Base-by-base conservation (phyloP, 53 echinoderm and acorn worm genomes). In the Holothuria scabra region DNA sequence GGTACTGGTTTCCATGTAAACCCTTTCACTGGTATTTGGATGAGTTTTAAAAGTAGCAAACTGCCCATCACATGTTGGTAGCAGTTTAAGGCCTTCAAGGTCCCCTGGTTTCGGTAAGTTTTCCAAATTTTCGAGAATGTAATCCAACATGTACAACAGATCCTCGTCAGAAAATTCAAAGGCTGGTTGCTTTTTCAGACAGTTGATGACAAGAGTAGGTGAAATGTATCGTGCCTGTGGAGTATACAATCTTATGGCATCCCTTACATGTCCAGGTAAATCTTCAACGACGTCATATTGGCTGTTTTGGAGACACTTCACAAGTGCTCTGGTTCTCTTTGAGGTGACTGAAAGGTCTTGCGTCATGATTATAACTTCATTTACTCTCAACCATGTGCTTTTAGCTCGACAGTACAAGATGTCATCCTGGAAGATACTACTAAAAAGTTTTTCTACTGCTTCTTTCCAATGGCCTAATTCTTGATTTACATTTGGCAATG, bases 401-500 rank as follows among this genome's bases (percentile, higher is more conserved):
- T 60, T 22, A 19, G 62, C 19, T 10, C 21, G 41, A 11, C 44
- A 62, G 21, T 62, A 81, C 61, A 81, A 25, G 23, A 81, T 41
- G 4, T 38, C 22, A 22, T 81, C 6, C 2, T 81, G 35, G 9
- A 81, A 61, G 38, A 81, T n/a, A 32, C 63, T 32, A n/a, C 9
- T 21, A 31, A 33, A 81, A 3, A 81, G 30, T 31, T 19, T 81
- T 23, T 63, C 22, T 22, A 81, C 81, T 34, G 64, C 64, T 14
- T n/a, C 23, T 6, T 16, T 38, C 81, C 81, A 81, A 19, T 81
- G 81, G 23, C 63, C 63, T 16, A 81, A 44, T 12, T 81, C 64
- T 33, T 37, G 22, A 23, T 24, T 46, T 19, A 33, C 8, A 35
- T 81, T 46, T 21, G 81, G 81, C 32, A 81, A 23, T 21, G 81